Evolutionary conservation across 2,888 invertebrate species (phyloP).

Genomic region (Hecatera dysodea): DNA sequence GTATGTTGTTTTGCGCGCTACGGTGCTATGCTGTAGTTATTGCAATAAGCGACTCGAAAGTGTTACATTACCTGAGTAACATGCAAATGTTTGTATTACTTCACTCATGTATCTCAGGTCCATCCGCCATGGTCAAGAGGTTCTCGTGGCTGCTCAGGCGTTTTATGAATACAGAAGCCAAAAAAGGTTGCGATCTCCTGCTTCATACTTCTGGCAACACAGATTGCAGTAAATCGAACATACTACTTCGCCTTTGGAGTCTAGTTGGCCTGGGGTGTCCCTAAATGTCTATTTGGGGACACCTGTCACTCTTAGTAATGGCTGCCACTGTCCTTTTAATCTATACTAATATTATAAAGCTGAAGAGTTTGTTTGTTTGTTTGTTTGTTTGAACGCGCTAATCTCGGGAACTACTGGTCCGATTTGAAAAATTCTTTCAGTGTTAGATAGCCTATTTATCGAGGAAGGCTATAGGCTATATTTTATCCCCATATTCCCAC

Average conservation of each 20-base stretch:
- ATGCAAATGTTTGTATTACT: slow-evolving; percentile 36
- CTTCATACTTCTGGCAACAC: background rate
- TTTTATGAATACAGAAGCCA: slow-evolving; percentile 24
- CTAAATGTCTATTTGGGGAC: no score
- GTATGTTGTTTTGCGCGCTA: background rate
- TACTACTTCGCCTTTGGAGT: no score
- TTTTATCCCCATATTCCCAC: no score
- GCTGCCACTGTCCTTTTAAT: no score
- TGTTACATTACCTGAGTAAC: slow-evolving; percentile 55
- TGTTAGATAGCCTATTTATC: no score
- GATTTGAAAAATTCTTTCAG: no score
- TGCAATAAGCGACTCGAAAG: slow-evolving; percentile 36
- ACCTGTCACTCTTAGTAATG: no score
- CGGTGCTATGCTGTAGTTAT: slow-evolving; percentile 35
- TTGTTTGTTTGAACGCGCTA: no score
- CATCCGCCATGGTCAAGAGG: slow-evolving; percentile 39
- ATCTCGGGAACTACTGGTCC: no score
- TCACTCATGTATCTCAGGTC: slow-evolving; percentile 52
- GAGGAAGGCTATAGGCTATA: no score
- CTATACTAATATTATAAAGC: no score
- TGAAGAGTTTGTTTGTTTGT: no score
- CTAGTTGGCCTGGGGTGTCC: background rate
- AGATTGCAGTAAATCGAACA: background rate
- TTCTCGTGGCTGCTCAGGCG: slow-evolving; percentile 13
- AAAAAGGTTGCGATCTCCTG: background rate